Evolutionary conservation across 2,113 vertebrate species (phyloP).

Genomic region (Corydoras maculifer): DNA sequence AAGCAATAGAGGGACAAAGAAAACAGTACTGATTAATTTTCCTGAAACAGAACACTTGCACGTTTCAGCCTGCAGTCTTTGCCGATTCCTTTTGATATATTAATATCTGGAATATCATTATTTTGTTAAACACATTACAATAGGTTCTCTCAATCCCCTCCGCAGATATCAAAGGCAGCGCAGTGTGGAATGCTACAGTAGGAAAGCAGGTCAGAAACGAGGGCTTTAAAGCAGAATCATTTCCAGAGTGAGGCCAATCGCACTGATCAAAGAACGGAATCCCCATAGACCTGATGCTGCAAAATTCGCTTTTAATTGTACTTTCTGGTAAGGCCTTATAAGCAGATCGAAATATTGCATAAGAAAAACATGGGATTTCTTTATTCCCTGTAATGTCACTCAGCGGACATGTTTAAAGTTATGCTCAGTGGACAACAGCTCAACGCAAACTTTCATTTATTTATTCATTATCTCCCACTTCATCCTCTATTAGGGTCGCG

Average conservation of each 20-base stretch:
- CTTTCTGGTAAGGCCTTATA: background rate
- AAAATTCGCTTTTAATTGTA: constrained; percentile 10
- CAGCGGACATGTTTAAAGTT: too few relatives aligned
- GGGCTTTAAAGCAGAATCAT: constrained; percentile 17
- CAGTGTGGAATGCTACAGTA: background rate
- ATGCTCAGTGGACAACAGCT: too few relatives aligned
- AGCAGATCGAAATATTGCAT: too few relatives aligned
- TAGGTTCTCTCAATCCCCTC: constrained; percentile 7
- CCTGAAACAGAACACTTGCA: background rate
- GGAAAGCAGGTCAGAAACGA: constrained; percentile 19
- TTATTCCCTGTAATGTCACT: too few relatives aligned
- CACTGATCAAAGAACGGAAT: constrained; percentile 6
- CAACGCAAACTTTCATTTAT: too few relatives aligned
- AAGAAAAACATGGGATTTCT: too few relatives aligned
- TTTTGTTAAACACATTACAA: constrained; percentile 33
- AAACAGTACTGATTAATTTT: constrained; percentile 4
- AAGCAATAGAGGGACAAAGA: background rate
- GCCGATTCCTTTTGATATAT: constrained; percentile 25
- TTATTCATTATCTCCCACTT: too few relatives aligned
- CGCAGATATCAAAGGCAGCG: constrained; percentile 22
- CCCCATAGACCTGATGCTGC: background rate
- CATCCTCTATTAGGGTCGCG: too few relatives aligned
- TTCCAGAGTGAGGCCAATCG: background rate
- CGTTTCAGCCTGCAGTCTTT: constrained; percentile 22
- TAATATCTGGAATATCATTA: constrained; percentile 28